Percentiles rank a stretch among this genome's conserved stretches.
These are phyloP conservation scores for Hexactinellida sp. DNA, from an alignment of 37 sponge, comb jelly and placozoan species.

Conservation along the genomic window DNA sequence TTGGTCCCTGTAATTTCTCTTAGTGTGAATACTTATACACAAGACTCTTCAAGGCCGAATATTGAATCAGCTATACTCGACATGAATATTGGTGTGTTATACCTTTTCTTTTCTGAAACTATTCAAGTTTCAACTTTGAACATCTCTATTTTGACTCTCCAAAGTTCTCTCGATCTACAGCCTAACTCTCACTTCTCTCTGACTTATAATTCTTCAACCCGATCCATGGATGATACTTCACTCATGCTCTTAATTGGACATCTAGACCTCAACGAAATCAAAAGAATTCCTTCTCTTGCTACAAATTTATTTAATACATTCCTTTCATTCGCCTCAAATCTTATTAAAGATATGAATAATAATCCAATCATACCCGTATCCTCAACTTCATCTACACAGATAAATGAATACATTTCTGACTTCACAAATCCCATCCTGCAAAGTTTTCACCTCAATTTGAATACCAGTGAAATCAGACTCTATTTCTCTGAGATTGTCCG, in stretches of 20 bases:
- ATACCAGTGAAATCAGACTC: conserved; percentile 40
- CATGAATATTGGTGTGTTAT: conserved; percentile 54
- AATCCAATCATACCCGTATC: conserved; percentile 32
- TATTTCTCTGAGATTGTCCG: conserved; percentile 72
- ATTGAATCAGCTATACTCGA: conserved; percentile 41
- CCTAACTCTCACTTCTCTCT: conserved; percentile 24
- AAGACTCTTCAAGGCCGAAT: conserved; percentile 52
- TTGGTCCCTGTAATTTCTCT: conserved; percentile 23
- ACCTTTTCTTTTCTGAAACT: conserved; percentile 71
- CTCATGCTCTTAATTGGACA: conserved; percentile 44
- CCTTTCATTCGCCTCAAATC: conserved; percentile 31
- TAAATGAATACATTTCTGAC: conserved; percentile 30
- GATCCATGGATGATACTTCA: conserved; percentile 44
- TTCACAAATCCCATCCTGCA: conserved; percentile 32
- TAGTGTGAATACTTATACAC: conserved; percentile 36
- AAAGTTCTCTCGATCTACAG: conserved; percentile 25
- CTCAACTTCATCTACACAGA: conserved; percentile 25
- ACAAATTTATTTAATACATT: conserved; percentile 44
- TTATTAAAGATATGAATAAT: conserved; percentile 59
- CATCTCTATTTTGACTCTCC: conserved; percentile 49
- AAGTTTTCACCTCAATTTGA: conserved; percentile 45
- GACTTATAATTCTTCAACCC: conserved; percentile 22
- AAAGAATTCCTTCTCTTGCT: conserved; percentile 41
- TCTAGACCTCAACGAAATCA: conserved; percentile 69
- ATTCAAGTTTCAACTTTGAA: conserved; percentile 60